Conservation (phyloP, 2,797 vertebrate genomes). For the Chaetophractus vellerosus region DNA sequence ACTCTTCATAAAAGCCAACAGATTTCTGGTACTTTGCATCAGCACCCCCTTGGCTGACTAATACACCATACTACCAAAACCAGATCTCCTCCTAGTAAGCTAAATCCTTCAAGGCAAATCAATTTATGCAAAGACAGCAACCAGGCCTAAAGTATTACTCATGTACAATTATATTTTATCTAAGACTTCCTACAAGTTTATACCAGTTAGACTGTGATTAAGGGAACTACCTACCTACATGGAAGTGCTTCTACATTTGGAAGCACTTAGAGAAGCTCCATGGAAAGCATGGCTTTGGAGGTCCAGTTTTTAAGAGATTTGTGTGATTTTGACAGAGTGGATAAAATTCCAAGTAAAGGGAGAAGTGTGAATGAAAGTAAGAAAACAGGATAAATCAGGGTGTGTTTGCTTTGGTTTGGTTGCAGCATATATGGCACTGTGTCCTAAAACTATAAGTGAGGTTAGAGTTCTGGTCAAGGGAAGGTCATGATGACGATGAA, state of each 20-base stretch:
- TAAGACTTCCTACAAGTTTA: neutral
- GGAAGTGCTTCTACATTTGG: neutral
- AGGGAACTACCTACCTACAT: neutral
- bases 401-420: constrained; percentile 9
- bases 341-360: constrained; percentile 40
- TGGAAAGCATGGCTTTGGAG: neutral
- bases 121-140: neutral
- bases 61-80: neutral
- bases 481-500: neutral
- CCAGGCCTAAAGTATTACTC: neutral
- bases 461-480: neutral
- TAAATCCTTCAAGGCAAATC: neutral
- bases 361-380: neutral
- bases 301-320: neutral
- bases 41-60: too few species aligned
- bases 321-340: neutral
- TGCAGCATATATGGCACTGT: neutral
- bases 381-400: neutral
- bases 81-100: neutral
- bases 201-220: neutral
- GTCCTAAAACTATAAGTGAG: neutral
- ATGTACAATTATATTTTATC: neutral
- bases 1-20: too few species aligned
- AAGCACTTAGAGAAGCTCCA: neutral
- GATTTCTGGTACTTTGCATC: too few species aligned